Percentiles rank a stretch among this genome's conserved stretches.
Evolutionary conservation across 2,113 vertebrate species (phyloP).

Genomic region (Amblyopsis rosae): DNA sequence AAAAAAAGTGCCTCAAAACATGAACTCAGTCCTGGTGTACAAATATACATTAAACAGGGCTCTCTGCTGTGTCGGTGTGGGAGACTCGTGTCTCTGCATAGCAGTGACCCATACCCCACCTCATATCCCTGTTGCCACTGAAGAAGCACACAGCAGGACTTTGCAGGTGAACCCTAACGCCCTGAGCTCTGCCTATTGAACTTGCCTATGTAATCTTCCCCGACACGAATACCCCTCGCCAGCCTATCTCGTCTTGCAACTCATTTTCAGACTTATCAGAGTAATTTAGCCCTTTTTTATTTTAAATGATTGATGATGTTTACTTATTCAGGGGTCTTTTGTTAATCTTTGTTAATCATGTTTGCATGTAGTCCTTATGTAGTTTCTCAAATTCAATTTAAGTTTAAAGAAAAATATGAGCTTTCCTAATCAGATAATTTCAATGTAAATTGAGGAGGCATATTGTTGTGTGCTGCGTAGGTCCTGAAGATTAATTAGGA

Average conservation of each 20-base stretch:
- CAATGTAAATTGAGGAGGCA: conserved; percentile 8
- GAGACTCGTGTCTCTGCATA: conserved; percentile 22
- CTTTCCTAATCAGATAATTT: conserved; percentile 4
- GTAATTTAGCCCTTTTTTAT: background rate
- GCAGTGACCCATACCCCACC: conserved; percentile 47
- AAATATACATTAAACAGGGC: background rate
- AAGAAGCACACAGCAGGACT: conserved; percentile 33
- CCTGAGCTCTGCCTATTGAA: conserved; percentile 48
- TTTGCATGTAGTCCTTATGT: too few species aligned
- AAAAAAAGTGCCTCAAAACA: background rate
- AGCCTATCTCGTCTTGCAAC: background rate
- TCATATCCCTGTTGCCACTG: conserved; percentile 30
- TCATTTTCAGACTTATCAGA: background rate
- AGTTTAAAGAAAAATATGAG: background rate
- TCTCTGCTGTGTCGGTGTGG: background rate
- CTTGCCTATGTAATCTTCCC: conserved; percentile 39
- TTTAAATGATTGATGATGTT: background rate
- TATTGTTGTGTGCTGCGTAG: conserved; percentile 43
- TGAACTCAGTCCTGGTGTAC: background rate
- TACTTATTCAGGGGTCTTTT: background rate
- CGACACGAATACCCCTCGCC: background rate
- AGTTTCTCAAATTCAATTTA: background rate
- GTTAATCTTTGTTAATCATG: too few species aligned
- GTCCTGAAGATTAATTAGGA: conserved; percentile 55
- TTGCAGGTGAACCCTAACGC: conserved; percentile 66